Conservation (phyloP, 1,140 invertebrate genomes). For the Zeugodacus cucurbitae region DNA sequence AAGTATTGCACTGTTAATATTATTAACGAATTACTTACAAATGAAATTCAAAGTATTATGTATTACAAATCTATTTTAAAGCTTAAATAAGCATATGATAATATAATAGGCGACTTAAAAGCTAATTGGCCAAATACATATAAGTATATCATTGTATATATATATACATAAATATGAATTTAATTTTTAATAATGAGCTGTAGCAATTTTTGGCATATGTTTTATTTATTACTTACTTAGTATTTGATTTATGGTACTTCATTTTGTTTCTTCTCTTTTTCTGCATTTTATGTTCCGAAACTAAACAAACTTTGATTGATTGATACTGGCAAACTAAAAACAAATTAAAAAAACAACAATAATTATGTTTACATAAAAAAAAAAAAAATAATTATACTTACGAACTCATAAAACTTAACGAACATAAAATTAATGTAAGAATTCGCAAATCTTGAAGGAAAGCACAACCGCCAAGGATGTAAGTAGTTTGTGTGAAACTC, state of each 20-base stretch:
- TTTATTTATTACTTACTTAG: constrained; percentile 44
- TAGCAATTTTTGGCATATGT: not conserved
- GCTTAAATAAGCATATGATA: too few species aligned
- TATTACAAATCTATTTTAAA: too few species aligned
- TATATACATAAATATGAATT: too few species aligned
- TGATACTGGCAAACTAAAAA: constrained; percentile 20
- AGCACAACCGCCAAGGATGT: constrained; percentile 22
- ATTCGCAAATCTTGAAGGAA: constrained; percentile 28
- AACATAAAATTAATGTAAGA: constrained; percentile 21
- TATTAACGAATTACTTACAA: too few species aligned
- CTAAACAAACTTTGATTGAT: constrained; percentile 22
- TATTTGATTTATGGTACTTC: constrained; percentile 27
- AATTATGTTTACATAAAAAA: not conserved
- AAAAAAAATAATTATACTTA: not conserved
- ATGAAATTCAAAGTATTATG: too few species aligned
- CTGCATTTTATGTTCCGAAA: constrained; percentile 36
- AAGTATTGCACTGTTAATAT: too few species aligned
- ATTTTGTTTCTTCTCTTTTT: constrained; percentile 40
- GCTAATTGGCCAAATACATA: too few species aligned
- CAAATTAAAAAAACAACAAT: not conserved
- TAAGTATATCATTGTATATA: too few species aligned
- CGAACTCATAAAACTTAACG: not conserved
- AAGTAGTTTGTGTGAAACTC: not conserved
- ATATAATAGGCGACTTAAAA: too few species aligned
- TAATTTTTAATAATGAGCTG: not conserved